Conservation (phyloP, 2,797 vertebrate genomes). For the Eupleurogrammus muticus region DNA sequence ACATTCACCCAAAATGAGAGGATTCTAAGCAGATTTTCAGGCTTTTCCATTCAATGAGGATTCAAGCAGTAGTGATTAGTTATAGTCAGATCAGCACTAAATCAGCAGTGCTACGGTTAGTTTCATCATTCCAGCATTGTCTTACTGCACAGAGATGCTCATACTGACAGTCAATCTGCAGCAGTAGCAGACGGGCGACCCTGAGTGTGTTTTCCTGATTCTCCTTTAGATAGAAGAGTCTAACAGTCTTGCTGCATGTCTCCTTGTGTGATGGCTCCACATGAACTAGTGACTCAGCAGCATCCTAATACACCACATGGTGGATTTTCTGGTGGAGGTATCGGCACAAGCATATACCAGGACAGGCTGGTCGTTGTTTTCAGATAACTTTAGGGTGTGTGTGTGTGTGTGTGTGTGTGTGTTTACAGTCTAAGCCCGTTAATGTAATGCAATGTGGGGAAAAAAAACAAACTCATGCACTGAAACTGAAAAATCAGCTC, state of each 20-base stretch:
- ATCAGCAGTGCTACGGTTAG: background rate
- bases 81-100: background rate
- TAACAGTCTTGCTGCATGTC: background rate
- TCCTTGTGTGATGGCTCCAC: background rate
- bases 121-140: background rate
- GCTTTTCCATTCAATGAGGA: too few relatives aligned
- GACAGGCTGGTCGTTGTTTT: background rate
- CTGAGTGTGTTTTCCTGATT: background rate
- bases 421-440: background rate
- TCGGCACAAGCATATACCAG: background rate
- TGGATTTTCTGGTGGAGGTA: background rate
- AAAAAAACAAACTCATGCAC: background rate
- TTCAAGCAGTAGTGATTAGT: too few relatives aligned
- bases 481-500: constrained; percentile 4
- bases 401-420: background rate
- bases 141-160: too few relatives aligned
- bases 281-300: constrained; percentile 5
- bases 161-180: background rate
- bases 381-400: background rate
- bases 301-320: background rate
- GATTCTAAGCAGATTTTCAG: too few relatives aligned
- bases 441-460: background rate
- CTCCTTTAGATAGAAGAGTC: background rate
- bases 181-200: background rate
- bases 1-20: too few relatives aligned